Evolutionary conservation across 2,797 vertebrate species (phyloP).

Genomic region (Peromyscus aztecus): DNA sequence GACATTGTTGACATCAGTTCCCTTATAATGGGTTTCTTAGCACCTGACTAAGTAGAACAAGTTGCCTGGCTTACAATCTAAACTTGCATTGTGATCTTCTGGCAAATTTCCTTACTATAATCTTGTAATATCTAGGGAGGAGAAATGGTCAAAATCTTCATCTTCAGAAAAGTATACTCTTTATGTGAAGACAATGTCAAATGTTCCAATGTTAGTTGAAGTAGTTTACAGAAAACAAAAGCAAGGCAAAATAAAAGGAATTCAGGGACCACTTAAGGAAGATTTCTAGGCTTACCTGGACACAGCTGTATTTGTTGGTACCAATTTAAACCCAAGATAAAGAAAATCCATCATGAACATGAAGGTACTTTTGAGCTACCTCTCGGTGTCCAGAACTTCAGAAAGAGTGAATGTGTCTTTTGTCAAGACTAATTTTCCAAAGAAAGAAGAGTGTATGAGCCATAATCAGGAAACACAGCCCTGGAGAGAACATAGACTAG

Average conservation of each 20-base stretch:
- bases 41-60: not conserved
- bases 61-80: not conserved
- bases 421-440: not conserved
- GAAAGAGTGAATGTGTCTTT: not conserved
- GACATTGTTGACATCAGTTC: not conserved
- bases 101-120: not conserved
- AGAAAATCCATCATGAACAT: not conserved
- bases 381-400: not conserved
- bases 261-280: not conserved
- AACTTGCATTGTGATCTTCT: not conserved
- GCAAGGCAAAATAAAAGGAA: not conserved
- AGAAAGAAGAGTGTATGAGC: not conserved
- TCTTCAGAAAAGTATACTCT: not conserved
- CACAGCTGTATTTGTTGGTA: not conserved
- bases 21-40: too few species aligned
- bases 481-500: not conserved
- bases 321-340: not conserved
- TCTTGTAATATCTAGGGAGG: not conserved
- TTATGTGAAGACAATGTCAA: not conserved
- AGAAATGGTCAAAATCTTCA: not conserved
- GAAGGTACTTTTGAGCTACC: not conserved
- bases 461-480: not conserved
- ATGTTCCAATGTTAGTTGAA: not conserved
- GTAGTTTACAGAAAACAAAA: not conserved
- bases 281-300: not conserved